Percentiles rank a stretch among this genome's conserved stretches.
Conservation (phyloP, 92 coral and sea anemone species). For the Phymanthus crucifer region DNA sequence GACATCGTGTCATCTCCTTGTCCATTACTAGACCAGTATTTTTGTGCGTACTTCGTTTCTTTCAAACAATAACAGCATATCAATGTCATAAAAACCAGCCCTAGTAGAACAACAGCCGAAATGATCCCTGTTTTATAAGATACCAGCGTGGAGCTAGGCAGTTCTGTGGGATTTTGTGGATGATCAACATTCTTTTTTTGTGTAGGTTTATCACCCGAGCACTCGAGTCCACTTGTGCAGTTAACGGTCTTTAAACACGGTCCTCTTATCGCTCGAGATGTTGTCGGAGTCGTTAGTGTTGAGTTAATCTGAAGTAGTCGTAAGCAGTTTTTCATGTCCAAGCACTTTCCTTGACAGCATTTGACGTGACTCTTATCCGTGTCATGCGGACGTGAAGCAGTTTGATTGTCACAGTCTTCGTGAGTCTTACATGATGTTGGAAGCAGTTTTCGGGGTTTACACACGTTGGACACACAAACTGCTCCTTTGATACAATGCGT, state of each 20-base stretch:
- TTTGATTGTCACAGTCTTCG: constrained; percentile 7
- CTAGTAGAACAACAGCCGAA: constrained; percentile 64
- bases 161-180: neutral
- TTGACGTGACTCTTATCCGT: neutral
- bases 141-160: neutral
- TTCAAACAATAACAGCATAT: constrained; percentile 58
- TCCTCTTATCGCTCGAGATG: neutral
- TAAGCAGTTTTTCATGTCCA: constrained; percentile 14
- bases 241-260: neutral
- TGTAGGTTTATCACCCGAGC: neutral
- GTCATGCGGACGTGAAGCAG: neutral
- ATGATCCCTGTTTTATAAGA: constrained; percentile 37
- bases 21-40: constrained; percentile 26
- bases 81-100: constrained; percentile 51
- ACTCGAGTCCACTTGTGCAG: constrained; percentile 5
- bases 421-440: constrained; percentile 4
- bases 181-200: neutral
- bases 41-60: constrained; percentile 44
- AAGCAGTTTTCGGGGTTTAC: constrained; percentile 2
- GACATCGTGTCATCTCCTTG: constrained; percentile 6
- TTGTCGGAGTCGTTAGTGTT: constrained; percentile 9
- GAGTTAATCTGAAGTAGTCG: neutral
- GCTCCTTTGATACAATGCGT: constrained; percentile 32
- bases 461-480: constrained; percentile 15
- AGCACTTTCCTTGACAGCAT: constrained; percentile 17